A percentile compares a stretch with the other conserved stretches of the same genome.
phyloP scores from a whole-genome alignment of 2,888 invertebrate genomes.

The Agrotis clavis region DNA sequence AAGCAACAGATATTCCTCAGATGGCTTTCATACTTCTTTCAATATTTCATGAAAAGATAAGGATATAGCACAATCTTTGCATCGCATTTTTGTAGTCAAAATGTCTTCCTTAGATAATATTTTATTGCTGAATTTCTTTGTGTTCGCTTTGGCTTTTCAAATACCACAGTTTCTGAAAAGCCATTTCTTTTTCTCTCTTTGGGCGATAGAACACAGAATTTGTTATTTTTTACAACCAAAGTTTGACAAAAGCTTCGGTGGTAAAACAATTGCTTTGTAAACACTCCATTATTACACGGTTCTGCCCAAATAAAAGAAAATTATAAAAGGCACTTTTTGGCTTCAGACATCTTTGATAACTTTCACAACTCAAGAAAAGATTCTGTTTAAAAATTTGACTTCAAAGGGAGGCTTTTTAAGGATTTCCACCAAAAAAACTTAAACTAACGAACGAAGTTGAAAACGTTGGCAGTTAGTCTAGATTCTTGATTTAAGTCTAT shows the following conservation, averaged over 20 bases:
- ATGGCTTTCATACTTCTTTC: neutral
- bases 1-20: neutral
- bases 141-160: neutral
- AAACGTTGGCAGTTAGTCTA: slow-evolving; percentile 16
- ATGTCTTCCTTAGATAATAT: neutral
- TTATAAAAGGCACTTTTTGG: neutral
- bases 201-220: no score
- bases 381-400: neutral
- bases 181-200: neutral
- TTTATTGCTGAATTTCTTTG: neutral
- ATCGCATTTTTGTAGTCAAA: neutral
- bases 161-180: neutral
- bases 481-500: slow-evolving; percentile 20
- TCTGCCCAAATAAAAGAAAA: neutral
- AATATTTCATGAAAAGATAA: neutral
- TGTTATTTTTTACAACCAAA: neutral
- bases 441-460: neutral
- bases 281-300: neutral
- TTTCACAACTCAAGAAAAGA: neutral
- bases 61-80: neutral
- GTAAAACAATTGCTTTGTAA: neutral
- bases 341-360: neutral
- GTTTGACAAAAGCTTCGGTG: neutral
- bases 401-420: neutral
- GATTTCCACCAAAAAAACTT: neutral